A percentile compares a stretch with the other conserved stretches of the same genome.
These are phyloP conservation scores for Buphagus erythrorhynchus DNA, from an alignment of 2,797 vertebrate genomes.

Conservation along the genomic window DNA sequence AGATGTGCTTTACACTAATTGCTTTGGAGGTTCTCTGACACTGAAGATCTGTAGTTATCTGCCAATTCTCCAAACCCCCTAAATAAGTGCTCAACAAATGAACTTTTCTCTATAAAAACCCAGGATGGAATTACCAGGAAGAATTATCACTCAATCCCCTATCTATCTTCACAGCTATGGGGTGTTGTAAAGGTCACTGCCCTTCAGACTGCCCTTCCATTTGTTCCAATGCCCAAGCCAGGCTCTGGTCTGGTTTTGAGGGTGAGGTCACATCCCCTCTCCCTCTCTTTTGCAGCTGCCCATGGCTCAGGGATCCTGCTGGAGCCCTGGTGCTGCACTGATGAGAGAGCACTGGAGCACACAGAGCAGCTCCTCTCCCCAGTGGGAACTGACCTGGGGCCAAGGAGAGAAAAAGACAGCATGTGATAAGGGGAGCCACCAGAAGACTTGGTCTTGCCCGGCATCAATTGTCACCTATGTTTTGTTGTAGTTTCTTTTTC, in stretches of 20 bases:
- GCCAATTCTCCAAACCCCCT: not conserved
- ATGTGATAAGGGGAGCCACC: not conserved
- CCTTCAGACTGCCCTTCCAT: not conserved
- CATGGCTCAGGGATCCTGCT: not conserved
- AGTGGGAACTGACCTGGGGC: not conserved
- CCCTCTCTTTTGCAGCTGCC: not conserved
- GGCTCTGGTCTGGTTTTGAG: not conserved
- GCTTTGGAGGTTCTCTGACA: constrained; percentile 40
- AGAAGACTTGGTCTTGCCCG: not conserved
- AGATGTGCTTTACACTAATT: constrained; percentile 41
- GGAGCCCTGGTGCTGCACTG: not conserved
- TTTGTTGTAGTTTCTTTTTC: not conserved
- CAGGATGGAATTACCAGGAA: not conserved
- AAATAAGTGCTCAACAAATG: constrained; percentile 1
- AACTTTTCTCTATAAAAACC: not conserved
- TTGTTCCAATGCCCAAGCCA: not conserved
- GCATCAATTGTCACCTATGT: not conserved
- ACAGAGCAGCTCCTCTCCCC: not conserved
- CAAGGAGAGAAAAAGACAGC: not conserved
- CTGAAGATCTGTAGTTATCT: constrained; percentile 21
- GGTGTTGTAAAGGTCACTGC: not conserved
- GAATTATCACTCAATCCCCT: not conserved
- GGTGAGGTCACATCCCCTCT: not conserved
- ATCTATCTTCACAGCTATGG: not conserved
- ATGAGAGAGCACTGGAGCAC: not conserved